Base-by-base conservation (phyloP, 1,140 invertebrate species). In the Orchestia grillus region DNA sequence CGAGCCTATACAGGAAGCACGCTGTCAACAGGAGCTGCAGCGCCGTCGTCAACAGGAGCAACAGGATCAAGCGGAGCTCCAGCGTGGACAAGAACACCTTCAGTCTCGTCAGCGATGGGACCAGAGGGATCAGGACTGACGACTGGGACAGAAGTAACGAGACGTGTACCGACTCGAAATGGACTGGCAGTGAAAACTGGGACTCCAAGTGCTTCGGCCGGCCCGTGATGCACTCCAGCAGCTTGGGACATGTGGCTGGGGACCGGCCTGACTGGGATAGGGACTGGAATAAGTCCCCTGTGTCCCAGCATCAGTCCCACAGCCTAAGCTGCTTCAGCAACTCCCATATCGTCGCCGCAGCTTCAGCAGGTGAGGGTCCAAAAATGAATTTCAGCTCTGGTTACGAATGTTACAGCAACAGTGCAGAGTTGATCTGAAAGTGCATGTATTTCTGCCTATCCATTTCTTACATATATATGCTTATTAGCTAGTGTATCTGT, bases 181-280 rank as follows among this genome's bases (percentile, higher is more conserved):
- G 88, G 88, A 44, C 23, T 36, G 36, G 41, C 42, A 53, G 19
- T 53, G 62, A 77, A 77, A 36, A 77, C 62, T 41, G 44, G 43
- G 44, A 47, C 44, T 8, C 8, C 41, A 19, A 19, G 15, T 94
- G 92, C 36, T 94, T 94, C 36, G 92, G 92, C 0, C 43, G 44
- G 11, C 92, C 92, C 44, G 40, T 94, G 19, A 44, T 42, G 44
- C 92, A 94, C 92, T 47, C 92, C 6, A 94, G 44, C 44, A 94
- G 92, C 92, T 19, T 94, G 92, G 92, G 92, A 94, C 92, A 94
- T 40, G 92, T 94, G 43, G 41, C 88, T 0, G 92, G 92, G 92
- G 43, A 45, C 43, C 3, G 40, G 19, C 6, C 15, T 3, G 44
- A 40, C 44, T 42, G 44, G 44, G 92, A 94, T 11, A 28, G 90